Conservation (phyloP, 2,888 invertebrate genomes). For the Eremobia ochroleuca region DNA sequence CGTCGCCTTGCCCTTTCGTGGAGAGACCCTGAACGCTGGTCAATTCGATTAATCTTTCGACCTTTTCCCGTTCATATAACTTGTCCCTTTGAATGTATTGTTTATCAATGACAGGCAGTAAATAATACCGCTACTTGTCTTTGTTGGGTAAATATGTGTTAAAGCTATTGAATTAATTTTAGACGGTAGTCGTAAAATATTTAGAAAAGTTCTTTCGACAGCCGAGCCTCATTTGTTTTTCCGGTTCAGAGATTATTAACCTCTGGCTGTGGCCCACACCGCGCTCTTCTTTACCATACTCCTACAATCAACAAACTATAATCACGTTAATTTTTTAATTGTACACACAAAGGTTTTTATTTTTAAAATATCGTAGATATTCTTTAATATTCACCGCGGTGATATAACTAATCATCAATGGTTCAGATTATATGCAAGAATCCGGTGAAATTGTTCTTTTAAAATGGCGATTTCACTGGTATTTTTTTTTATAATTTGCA, state of each 20-base stretch:
- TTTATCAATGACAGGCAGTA: constrained; percentile 44
- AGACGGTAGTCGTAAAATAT: constrained; percentile 49
- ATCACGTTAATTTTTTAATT: constrained; percentile 49
- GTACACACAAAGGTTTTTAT: constrained; percentile 38
- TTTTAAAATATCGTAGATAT: constrained; percentile 61
- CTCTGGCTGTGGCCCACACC: constrained; percentile 43
- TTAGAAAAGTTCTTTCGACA: constrained; percentile 56
- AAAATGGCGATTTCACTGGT: constrained; percentile 69
- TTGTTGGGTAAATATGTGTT: constrained; percentile 45
- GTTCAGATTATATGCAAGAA: constrained; percentile 74
- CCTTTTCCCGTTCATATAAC: constrained; percentile 58
- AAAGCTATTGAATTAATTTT: constrained; percentile 34
- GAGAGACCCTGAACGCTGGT: constrained; percentile 62
- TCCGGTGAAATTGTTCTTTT: constrained; percentile 75
- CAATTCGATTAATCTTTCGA: constrained; percentile 65
- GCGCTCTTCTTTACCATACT: constrained; percentile 18
- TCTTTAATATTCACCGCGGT: constrained; percentile 79
- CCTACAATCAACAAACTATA: constrained; percentile 26
- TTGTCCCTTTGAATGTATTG: constrained; percentile 55
- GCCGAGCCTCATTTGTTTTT: constrained; percentile 53
- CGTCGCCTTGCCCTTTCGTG: constrained; percentile 68
- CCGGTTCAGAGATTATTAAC: constrained; percentile 53
- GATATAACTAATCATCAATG: constrained; percentile 67
- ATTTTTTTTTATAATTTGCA: constrained; percentile 56
- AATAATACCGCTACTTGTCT: constrained; percentile 58